Conservation (phyloP, 1,140 invertebrate species). For the Zelostemma sp. region DNA sequence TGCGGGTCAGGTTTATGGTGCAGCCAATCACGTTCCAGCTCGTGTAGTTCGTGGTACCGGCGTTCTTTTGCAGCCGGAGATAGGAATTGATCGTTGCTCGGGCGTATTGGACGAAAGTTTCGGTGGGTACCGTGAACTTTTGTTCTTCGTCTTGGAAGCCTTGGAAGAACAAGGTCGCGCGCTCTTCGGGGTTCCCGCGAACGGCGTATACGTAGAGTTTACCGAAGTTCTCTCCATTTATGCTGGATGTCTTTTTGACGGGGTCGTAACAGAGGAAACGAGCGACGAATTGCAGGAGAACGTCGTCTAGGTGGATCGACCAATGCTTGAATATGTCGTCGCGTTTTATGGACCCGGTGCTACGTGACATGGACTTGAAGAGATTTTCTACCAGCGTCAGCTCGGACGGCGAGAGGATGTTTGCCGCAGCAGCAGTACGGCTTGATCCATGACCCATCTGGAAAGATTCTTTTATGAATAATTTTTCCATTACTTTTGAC, state of each 20-base stretch:
- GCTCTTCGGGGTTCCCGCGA: slow-evolving; percentile 62
- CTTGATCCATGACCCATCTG: slow-evolving; percentile 69
- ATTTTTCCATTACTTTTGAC: background rate
- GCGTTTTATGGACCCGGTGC: slow-evolving; percentile 67
- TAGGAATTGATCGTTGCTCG: slow-evolving; percentile 68
- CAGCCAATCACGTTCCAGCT: slow-evolving; percentile 68
- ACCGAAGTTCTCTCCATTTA: slow-evolving; percentile 67
- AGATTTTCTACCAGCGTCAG: slow-evolving; percentile 65
- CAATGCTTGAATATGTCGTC: slow-evolving; percentile 69
- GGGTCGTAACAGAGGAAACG: slow-evolving; percentile 66
- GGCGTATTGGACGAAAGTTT: slow-evolving; percentile 61
- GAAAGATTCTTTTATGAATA: slow-evolving; percentile 12
- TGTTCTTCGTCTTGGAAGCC: slow-evolving; percentile 63
- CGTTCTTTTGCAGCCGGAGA: slow-evolving; percentile 64
- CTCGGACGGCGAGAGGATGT: slow-evolving; percentile 65
- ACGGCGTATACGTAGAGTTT: slow-evolving; percentile 64
- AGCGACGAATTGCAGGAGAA: slow-evolving; percentile 63
- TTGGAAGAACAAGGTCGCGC: slow-evolving; percentile 58
- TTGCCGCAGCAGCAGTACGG: slow-evolving; percentile 61
- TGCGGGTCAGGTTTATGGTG: slow-evolving; percentile 63
- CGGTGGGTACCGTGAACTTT: slow-evolving; percentile 58
- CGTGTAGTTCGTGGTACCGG: slow-evolving; percentile 54
- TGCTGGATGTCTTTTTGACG: slow-evolving; percentile 60
- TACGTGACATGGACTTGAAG: slow-evolving; percentile 68
- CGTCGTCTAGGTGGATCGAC: slow-evolving; percentile 65